Evolutionary conservation across 2,888 invertebrate genomes (phyloP).

Genomic region (Phengaris alcon): DNA sequence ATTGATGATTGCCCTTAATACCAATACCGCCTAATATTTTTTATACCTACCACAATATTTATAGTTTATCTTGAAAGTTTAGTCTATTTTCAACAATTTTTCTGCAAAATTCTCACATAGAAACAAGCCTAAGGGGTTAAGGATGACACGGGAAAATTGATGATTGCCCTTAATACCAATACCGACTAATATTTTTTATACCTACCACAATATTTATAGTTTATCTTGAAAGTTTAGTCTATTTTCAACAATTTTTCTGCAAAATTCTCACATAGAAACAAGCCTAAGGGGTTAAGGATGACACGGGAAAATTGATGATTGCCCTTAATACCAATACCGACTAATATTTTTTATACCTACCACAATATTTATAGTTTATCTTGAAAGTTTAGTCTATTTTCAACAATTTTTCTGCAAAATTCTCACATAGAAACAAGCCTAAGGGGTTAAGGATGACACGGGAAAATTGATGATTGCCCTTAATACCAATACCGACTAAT

Average conservation of each 20-base stretch:
- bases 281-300: background rate
- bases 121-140: background rate
- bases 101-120: background rate
- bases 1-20: constrained; percentile 6
- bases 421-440: background rate
- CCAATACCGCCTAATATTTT: too few relatives aligned
- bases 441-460: background rate
- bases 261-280: background rate
- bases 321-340: background rate
- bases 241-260: background rate
- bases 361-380: too few relatives aligned
- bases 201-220: too few relatives aligned
- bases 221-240: too few relatives aligned
- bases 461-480: constrained; percentile 6
- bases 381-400: too few relatives aligned
- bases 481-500: background rate
- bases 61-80: too few relatives aligned
- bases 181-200: too few relatives aligned
- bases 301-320: constrained; percentile 4
- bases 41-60: too few relatives aligned
- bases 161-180: background rate
- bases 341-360: too few relatives aligned
- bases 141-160: background rate
- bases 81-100: background rate
- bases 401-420: background rate